Percentiles rank a stretch among this genome's conserved stretches.
These are phyloP conservation scores for Erpobdella octoculata DNA, from an alignment of 2,888 invertebrate species.

Conservation along the genomic window DNA sequence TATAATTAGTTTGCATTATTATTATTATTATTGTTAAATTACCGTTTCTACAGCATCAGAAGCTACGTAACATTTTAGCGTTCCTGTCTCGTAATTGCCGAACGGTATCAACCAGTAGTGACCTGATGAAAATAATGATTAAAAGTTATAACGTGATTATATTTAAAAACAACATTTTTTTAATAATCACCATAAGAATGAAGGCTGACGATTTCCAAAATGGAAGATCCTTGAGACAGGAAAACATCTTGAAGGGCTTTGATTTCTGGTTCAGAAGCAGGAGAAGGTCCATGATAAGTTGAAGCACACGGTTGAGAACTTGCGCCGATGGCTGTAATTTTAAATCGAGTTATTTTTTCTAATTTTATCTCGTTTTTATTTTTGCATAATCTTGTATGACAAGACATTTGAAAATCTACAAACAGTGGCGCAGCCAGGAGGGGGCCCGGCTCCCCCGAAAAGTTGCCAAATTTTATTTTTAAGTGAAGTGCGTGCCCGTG, in stretches of 20 bases:
- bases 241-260: background rate
- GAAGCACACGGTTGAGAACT: background rate
- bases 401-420: no score
- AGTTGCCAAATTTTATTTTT: no score
- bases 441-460: no score
- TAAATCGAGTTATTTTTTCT: no score
- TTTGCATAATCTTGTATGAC: no score
- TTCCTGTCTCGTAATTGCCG: background rate
- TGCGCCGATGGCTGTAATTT: background rate
- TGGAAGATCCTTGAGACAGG: background rate
- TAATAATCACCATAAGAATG: conserved; percentile 23
- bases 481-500: no score
- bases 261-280: conserved; percentile 18
- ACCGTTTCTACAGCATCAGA: conserved; percentile 24
- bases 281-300: background rate
- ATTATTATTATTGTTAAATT: background rate
- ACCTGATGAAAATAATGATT: background rate
- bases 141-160: background rate
- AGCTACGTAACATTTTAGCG: conserved; percentile 13
- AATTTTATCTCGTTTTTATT: no score
- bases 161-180: background rate
- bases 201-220: conserved; percentile 14
- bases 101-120: conserved; percentile 21
- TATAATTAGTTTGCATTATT: background rate
- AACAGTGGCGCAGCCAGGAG: no score